Conservation (phyloP, 2,888 invertebrate species). For the Drosophila leonis region DNA sequence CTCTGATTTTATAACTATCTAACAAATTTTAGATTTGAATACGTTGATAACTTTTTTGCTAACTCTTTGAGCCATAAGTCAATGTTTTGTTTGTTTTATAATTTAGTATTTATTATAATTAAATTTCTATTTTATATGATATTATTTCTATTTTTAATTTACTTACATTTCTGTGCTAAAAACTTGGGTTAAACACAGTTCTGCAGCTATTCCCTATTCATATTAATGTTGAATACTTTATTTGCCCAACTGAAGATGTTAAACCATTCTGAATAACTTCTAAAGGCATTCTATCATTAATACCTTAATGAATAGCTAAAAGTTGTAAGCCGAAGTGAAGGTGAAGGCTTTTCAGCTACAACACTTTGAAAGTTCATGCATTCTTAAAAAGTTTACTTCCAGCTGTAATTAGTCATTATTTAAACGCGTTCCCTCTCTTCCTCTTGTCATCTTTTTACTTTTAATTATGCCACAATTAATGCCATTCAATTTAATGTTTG, state of each 20-base stretch:
- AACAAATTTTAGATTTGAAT: too few species aligned
- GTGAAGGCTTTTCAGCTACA: background rate
- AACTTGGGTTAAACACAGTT: background rate
- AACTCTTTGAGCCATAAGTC: too few species aligned
- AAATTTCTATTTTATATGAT: too few species aligned
- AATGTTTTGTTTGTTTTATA: too few species aligned
- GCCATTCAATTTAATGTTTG: background rate
- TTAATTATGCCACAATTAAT: background rate
- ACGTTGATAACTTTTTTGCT: too few species aligned
- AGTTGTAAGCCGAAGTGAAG: background rate
- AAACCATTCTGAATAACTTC: too few species aligned
- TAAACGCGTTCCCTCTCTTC: background rate
- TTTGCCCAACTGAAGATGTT: background rate
- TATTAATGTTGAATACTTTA: background rate
- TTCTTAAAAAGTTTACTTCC: background rate
- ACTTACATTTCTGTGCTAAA: too few species aligned
- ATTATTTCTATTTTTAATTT: too few species aligned
- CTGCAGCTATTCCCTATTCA: background rate
- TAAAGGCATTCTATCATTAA: background rate
- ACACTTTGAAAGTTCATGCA: background rate
- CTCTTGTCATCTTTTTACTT: background rate
- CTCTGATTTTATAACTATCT: too few species aligned
- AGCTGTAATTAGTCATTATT: conserved; percentile 1
- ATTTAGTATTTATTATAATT: too few species aligned
- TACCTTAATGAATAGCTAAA: background rate